Evolutionary conservation across 2,113 vertebrate species (phyloP).

Genomic region (Clarias magur): DNA sequence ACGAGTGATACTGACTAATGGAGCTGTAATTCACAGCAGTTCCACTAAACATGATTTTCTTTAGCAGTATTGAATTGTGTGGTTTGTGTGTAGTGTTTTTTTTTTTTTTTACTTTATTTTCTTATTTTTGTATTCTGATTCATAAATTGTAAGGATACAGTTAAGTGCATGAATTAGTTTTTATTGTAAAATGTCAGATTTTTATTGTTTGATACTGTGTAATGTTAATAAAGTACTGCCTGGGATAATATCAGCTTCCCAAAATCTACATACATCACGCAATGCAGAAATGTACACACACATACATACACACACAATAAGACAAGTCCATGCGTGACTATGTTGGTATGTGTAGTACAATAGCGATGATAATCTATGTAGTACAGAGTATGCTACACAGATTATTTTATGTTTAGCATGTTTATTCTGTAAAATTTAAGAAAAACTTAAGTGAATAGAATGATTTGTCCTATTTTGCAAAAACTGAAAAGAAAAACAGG

Average conservation of each 20-base stretch:
- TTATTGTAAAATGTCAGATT: constrained; percentile 9
- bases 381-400: not conserved
- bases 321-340: not conserved
- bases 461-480: not conserved
- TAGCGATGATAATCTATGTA: not conserved
- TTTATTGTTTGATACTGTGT: constrained; percentile 16
- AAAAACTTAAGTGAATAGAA: not conserved
- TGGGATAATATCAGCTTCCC: not conserved
- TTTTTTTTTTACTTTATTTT: not conserved
- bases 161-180: not conserved
- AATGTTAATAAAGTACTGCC: constrained; percentile 20
- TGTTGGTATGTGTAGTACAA: not conserved
- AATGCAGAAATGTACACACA: not conserved
- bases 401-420: not conserved
- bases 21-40: not conserved
- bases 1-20: constrained; percentile 1
- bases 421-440: not conserved
- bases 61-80: constrained; percentile 27
- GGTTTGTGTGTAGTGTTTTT: not conserved
- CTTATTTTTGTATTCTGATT: not conserved
- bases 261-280: not conserved
- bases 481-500: not conserved
- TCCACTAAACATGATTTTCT: not conserved
- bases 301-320: not conserved
- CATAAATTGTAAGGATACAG: not conserved